Evolutionary conservation across 64 coral and sea anemone species (phyloP).

Genomic region (Anthopleura sola): DNA sequence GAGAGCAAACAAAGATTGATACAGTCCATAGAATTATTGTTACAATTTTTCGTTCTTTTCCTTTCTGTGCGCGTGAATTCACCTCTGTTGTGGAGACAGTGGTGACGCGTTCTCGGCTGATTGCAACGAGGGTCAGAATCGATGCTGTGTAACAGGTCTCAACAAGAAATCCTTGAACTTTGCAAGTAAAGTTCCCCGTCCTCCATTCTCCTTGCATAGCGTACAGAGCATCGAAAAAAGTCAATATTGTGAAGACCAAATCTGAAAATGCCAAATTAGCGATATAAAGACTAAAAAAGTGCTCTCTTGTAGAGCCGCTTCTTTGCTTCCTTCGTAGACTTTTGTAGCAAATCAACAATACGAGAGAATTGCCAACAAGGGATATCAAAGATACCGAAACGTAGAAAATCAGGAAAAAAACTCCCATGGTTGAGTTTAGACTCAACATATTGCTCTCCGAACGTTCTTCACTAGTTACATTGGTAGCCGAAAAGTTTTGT

Average conservation of each 20-base stretch:
- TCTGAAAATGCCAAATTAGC: slow-evolving; percentile 67
- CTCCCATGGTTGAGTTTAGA: slow-evolving; percentile 28
- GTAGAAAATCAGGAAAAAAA: slow-evolving; percentile 58
- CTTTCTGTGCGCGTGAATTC: slow-evolving; percentile 45
- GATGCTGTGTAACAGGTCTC: slow-evolving; percentile 71
- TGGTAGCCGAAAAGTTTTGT: neutral
- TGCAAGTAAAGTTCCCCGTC: slow-evolving; percentile 40
- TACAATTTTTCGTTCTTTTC: slow-evolving; percentile 34
- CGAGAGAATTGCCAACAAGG: slow-evolving; percentile 41
- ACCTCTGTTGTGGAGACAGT: slow-evolving; percentile 44
- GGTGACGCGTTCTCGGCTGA: slow-evolving; percentile 67
- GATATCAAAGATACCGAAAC: slow-evolving; percentile 49
- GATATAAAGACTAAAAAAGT: slow-evolving; percentile 72
- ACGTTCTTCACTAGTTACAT: neutral
- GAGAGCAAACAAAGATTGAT: slow-evolving; percentile 59
- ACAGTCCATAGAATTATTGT: slow-evolving; percentile 42
- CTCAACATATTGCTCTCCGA: neutral
- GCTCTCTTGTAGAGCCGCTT: slow-evolving; percentile 17
- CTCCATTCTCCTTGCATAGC: slow-evolving; percentile 27
- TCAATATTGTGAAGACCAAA: slow-evolving; percentile 66
- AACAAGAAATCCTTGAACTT: slow-evolving; percentile 63
- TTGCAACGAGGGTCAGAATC: slow-evolving; percentile 63
- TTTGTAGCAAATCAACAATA: slow-evolving; percentile 49
- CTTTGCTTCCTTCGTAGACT: neutral
- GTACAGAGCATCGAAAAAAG: slow-evolving; percentile 55